These are phyloP conservation scores for Anastatus disparis DNA, from an alignment of 1,140 invertebrate genomes.

Conservation along the genomic window DNA sequence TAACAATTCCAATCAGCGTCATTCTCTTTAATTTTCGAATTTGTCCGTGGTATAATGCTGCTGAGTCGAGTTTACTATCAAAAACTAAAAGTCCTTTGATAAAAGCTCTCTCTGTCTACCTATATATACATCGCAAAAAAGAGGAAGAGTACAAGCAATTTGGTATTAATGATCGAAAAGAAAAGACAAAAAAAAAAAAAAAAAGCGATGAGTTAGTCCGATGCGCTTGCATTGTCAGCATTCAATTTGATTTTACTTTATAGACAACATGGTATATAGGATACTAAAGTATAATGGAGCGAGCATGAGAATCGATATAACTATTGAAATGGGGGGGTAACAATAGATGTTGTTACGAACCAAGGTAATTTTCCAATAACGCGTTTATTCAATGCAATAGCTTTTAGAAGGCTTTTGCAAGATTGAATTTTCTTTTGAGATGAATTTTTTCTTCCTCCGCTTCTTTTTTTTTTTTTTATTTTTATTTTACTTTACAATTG, in stretches of 20 bases:
- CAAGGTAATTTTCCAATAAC: constrained; percentile 24
- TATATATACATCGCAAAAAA: no score
- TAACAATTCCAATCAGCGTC: no score
- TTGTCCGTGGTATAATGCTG: no score
- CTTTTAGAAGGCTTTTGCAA: constrained; percentile 11
- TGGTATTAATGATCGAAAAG: no score
- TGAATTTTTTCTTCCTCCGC: background rate
- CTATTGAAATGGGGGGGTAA: background rate
- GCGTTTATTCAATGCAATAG: background rate
- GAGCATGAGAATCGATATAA: no score
- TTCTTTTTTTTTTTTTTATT: background rate
- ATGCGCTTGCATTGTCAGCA: background rate
- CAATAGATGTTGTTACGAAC: constrained; percentile 16
- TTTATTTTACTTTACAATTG: constrained; percentile 11
- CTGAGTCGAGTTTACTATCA: no score
- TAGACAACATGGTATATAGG: background rate
- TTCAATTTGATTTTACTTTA: background rate
- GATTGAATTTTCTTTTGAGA: constrained; percentile 23
- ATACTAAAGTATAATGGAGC: background rate
- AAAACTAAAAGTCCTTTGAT: no score
- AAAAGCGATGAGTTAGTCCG: background rate
- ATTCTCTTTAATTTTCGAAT: no score
- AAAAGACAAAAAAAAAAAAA: no score
- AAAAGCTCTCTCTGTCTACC: no score
- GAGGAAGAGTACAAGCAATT: no score